Conservation (phyloP, 2,888 invertebrate genomes). For the Acleris laterana region DNA sequence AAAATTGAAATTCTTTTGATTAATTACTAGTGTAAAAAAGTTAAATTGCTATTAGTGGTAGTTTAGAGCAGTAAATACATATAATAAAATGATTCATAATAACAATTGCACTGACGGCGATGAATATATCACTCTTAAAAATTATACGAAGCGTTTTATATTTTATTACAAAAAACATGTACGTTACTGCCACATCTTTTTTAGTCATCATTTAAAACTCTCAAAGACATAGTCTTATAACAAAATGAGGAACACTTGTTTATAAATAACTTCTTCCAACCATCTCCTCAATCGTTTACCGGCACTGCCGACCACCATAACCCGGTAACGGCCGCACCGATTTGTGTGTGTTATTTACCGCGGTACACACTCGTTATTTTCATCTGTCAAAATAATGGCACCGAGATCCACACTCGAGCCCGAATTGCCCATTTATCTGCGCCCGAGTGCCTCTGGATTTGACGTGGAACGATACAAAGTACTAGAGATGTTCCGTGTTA, state of each 20-base stretch:
- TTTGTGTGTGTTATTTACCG: constrained; percentile 35
- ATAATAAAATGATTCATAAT: too few species aligned
- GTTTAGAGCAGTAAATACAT: too few species aligned
- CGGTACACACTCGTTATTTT: constrained; percentile 39
- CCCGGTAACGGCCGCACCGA: constrained; percentile 27
- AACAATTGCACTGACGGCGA: too few species aligned
- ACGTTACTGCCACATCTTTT: too few species aligned
- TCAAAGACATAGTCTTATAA: neutral
- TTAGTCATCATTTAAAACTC: too few species aligned
- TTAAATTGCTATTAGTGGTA: too few species aligned
- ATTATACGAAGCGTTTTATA: too few species aligned
- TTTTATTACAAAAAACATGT: too few species aligned
- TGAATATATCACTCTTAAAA: too few species aligned
- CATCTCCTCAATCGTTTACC: neutral
- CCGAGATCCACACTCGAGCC: constrained; percentile 46
- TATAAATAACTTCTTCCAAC: neutral
- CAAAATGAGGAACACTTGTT: neutral
- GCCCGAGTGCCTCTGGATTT: constrained; percentile 55
- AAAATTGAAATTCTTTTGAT: too few species aligned
- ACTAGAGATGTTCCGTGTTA: constrained; percentile 32
- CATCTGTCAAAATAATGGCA: constrained; percentile 51
- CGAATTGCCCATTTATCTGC: constrained; percentile 57
- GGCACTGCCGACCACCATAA: constrained; percentile 5
- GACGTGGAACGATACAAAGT: constrained; percentile 55
- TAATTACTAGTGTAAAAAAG: too few species aligned